Evolutionary conservation across 1,140 invertebrate species (phyloP), one percentile per base, ranked within the genome.

Genomic region (Drosophila dunni): DNA sequence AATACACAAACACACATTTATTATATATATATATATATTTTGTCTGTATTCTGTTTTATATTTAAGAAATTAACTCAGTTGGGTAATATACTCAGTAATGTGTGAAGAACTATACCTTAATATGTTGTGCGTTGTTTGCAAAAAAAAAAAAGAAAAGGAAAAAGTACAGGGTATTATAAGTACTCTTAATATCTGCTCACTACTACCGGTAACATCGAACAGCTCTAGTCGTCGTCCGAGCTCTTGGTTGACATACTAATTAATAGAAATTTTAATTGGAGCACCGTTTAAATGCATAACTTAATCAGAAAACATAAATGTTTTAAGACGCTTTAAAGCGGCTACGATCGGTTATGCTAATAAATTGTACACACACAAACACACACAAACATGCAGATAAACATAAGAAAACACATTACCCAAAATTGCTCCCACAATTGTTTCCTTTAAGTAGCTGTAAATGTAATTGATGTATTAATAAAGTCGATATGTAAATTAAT

Each of bases 381-480:
- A 53, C 45, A 45, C 2, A 48, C 7, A 42, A 15, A 65, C 24
- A 54, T 7, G 57, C n/a, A 65, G 7, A 53, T 3, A 34, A 1
- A 62, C 36, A 40, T 20, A 20, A 17, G 20, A 48, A 33, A 45
- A 15, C 20, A 15, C 20, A 42, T 20, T 17, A 61, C 13, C 57
- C 34, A 17, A 71, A 57, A 58, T 8, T 58, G 69, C 45, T 58
- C 29, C 17, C 24, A 64, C 33, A 29, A 46, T 38, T 34, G 45
- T 36, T n/a, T 64, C 13, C 34, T 58, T 57, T 57, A 72, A 57
- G 53, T 66, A 72, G 53, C 29, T 56, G 34, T 65, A 65, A 65
- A 71, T 57, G 42, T 13, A 64, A 50, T 65, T 50, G 61, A 71
- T 66, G 69, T 72, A 72, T 66, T 66, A 71, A 64, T 60, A 65